phyloP scores from a whole-genome alignment of 2,113 vertebrate species.

The Paratilapia polleni region DNA sequence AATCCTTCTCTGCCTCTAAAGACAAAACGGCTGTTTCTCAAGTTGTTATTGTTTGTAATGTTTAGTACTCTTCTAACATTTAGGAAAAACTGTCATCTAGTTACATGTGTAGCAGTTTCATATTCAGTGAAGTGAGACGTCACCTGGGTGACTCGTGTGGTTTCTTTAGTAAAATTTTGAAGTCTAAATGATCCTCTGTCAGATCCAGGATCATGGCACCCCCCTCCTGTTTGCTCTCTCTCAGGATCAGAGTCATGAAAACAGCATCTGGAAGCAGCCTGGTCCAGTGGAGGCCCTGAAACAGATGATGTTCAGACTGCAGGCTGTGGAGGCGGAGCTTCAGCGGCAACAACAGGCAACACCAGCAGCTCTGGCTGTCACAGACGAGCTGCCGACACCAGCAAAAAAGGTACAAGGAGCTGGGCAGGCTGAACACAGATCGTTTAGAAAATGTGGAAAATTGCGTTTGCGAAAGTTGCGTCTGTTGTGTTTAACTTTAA shows the following conservation, averaged over 20 bases:
- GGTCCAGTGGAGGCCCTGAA: constrained; percentile 71
- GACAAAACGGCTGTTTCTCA: background rate
- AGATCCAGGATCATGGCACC: background rate
- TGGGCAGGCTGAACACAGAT: background rate
- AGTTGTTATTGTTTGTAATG: background rate
- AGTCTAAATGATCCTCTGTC: background rate
- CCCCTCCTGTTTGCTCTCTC: background rate
- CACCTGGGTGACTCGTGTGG: background rate
- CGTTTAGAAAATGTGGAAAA: background rate
- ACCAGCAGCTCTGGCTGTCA: background rate
- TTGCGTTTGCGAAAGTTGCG: background rate
- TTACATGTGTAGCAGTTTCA: too few relatives aligned
- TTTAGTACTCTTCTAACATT: too few relatives aligned
- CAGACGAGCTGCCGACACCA: background rate
- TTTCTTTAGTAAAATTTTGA: background rate
- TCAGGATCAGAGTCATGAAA: background rate
- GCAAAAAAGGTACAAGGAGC: constrained; percentile 11
- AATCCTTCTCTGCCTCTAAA: background rate
- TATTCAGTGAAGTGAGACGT: background rate
- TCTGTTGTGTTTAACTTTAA: background rate
- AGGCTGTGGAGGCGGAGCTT: constrained; percentile 66
- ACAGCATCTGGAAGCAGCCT: constrained; percentile 37
- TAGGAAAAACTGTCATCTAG: too few relatives aligned
- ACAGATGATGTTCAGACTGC: constrained; percentile 72
- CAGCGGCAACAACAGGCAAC: constrained; percentile 1